Evolutionary conservation across 2,888 invertebrate genomes (phyloP).

Genomic region (Epicampocera succincta): DNA sequence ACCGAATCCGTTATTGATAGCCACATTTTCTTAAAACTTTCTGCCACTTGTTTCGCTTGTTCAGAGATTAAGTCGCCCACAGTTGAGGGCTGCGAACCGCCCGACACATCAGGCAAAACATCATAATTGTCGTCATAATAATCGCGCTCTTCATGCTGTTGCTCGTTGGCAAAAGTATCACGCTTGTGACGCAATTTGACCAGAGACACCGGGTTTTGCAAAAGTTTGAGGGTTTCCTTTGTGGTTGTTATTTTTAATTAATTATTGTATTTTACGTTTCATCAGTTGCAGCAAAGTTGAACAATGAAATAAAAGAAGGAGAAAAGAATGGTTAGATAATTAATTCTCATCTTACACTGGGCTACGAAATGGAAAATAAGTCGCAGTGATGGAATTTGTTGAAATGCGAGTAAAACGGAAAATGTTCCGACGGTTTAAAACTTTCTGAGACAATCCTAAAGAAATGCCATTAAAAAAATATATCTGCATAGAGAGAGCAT

Average conservation of each 20-base stretch:
- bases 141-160: slow-evolving; percentile 56
- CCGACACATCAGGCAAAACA: slow-evolving; percentile 72
- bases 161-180: slow-evolving; percentile 43
- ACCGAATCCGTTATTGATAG: slow-evolving; percentile 73
- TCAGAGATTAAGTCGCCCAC: slow-evolving; percentile 69
- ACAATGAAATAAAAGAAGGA: not conserved
- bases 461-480: too few species aligned
- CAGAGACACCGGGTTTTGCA: slow-evolving; percentile 47
- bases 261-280: slow-evolving; percentile 19
- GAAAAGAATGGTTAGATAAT: not conserved
- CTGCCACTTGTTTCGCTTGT: slow-evolving; percentile 71
- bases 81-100: slow-evolving; percentile 53
- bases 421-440: too few species aligned
- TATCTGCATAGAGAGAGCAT: too few species aligned
- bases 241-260: not conserved
- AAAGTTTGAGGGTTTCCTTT: slow-evolving; percentile 34
- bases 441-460: too few species aligned
- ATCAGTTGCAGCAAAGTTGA: slow-evolving; percentile 5
- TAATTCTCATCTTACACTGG: too few species aligned
- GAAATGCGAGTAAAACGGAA: too few species aligned
- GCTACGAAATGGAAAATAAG: too few species aligned
- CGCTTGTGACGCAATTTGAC: slow-evolving; percentile 56
- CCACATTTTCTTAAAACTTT: slow-evolving; percentile 73
- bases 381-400: too few species aligned
- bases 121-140: slow-evolving; percentile 74